Evolutionary conservation across 1,140 invertebrate species (phyloP), one percentile per base, ranked within the genome.

Genomic region (Aphelenchoides fujianensis): DNA sequence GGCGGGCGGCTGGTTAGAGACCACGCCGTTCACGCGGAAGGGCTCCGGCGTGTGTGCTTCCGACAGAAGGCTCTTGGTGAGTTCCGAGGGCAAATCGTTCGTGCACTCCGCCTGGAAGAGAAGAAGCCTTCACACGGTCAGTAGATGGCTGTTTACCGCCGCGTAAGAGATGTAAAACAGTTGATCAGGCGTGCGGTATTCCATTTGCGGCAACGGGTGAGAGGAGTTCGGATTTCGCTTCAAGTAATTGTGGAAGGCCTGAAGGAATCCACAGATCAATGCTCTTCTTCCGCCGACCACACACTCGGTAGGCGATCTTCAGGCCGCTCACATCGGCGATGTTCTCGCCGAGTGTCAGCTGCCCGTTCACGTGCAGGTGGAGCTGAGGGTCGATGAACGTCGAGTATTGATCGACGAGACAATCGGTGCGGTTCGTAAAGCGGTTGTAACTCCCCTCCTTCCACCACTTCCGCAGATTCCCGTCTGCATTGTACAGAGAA

Each of bases 401-500:
- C 53, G 89, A 89, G 77, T 96, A 97, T 79, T 97, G 93, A 32
- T 93, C 88, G 31, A 96, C 87, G 77, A 95, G 95, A 84, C 94
- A 97, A 36, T 78, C 32, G 27, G 69, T 77, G 35, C 71, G 48
- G 30, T 79, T 76, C 16, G 59, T 9, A 66, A 81, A 81, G 5
- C 41, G 31, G 19, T 73, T 52, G 1, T 69, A 41, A 34, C 77
- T 80, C 27, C 68, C 34, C 16, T 82, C 76, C 0, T 77, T 82
- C 86, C 86, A 87, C 86, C 86, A 87, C 59, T 85, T 79, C 28
- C 80, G 73, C 1, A 77, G 23, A 54, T 83, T 74, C 27, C 81
- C 81, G 27, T 67, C 37, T 41, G 71, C 71, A 64, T 84, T 82
- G 34, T 73, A 80, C 41, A 75, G 80, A 2, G 68, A 66, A 83